phyloP scores from a whole-genome alignment of 2,888 invertebrate species.

The Noctuana brunneofusca region DNA sequence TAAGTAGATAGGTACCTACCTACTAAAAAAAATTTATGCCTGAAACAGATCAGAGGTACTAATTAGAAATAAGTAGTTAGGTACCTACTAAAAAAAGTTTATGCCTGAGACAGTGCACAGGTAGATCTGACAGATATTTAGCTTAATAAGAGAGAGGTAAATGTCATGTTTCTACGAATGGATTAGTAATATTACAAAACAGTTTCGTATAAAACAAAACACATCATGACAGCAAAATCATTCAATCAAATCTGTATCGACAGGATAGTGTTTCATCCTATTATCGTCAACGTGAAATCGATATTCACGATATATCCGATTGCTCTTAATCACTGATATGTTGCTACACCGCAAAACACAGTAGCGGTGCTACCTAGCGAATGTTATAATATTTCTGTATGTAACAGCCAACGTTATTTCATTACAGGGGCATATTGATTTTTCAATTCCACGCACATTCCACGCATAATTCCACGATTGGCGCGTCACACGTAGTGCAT shows the following conservation, averaged over 20 bases:
- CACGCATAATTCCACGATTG: no score
- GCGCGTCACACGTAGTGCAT: no score
- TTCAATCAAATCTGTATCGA: constrained; percentile 31
- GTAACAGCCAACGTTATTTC: no score
- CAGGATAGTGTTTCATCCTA: constrained; percentile 32
- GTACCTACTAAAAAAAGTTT: not conserved
- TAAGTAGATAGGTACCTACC: no score
- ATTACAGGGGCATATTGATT: no score
- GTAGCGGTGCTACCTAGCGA: constrained; percentile 25
- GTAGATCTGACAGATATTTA: no score
- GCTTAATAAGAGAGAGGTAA: no score
- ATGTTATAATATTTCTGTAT: not conserved
- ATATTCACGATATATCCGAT: constrained; percentile 30
- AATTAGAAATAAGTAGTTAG: no score
- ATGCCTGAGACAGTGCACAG: not conserved
- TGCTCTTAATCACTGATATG: constrained; percentile 25
- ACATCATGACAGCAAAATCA: constrained; percentile 21
- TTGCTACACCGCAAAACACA: constrained; percentile 31
- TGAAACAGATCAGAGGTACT: no score
- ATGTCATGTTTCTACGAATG: not conserved
- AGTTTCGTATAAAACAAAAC: not conserved
- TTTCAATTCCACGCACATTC: no score
- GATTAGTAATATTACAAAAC: not conserved
- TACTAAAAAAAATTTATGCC: no score
- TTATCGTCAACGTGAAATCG: constrained; percentile 30